Conservation (phyloP, 1,140 invertebrate genomes). For the Zaprionus taronus region DNA sequence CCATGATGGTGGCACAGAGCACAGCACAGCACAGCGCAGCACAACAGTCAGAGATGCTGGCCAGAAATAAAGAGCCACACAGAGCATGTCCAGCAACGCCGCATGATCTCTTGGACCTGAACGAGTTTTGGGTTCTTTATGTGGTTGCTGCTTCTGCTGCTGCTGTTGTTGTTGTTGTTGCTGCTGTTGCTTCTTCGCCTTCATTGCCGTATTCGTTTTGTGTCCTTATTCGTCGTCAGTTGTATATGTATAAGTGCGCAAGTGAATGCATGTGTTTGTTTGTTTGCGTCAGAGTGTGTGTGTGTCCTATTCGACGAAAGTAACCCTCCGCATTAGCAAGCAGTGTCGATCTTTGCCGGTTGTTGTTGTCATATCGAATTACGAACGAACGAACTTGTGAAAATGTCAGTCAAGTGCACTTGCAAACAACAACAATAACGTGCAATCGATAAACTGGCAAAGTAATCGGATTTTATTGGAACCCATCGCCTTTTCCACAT, state of each 20-base stretch:
- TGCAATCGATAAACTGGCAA: conserved; percentile 28
- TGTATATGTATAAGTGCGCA: conserved; percentile 28
- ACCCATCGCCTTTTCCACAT: neutral
- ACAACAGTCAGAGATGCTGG: conserved; percentile 30
- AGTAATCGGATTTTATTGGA: conserved; percentile 19
- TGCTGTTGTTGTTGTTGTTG: neutral
- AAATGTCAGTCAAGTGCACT: conserved; percentile 44
- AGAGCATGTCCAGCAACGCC: conserved; percentile 34
- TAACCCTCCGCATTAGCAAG: conserved; percentile 50
- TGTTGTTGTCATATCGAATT: conserved; percentile 42
- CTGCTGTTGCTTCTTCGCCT: conserved; percentile 12
- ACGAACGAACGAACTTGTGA: conserved; percentile 20
- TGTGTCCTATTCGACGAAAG: conserved; percentile 48
- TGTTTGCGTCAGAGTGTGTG: conserved; percentile 25
- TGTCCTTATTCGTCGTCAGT: conserved; percentile 72
- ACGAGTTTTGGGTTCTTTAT: conserved; percentile 52
- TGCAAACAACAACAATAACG: neutral
- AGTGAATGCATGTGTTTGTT: conserved; percentile 17
- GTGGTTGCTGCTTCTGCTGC: conserved; percentile 1
- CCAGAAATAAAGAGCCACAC: conserved; percentile 40
- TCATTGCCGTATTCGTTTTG: conserved; percentile 58
- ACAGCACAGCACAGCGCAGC: neutral
- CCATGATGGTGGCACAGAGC: conserved; percentile 11
- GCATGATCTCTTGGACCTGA: conserved; percentile 44
- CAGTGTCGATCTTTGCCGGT: conserved; percentile 28